These are phyloP conservation scores for Gobio occitaniae DNA, from an alignment of 2,797 vertebrate species.

Conservation along the genomic window DNA sequence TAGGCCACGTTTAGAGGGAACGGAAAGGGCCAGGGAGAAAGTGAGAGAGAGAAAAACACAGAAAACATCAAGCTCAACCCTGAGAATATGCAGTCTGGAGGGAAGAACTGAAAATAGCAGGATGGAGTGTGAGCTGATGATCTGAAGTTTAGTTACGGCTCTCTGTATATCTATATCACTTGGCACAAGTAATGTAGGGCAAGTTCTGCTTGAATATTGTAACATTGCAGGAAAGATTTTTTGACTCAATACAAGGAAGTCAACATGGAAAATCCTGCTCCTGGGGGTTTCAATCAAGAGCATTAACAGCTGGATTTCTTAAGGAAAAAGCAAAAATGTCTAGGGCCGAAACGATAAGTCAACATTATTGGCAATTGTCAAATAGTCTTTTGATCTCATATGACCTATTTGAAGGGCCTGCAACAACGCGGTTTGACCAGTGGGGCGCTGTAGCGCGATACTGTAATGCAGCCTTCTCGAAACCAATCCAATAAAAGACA, in stretches of 20 bases:
- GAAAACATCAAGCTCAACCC: conserved; percentile 32
- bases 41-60: background rate
- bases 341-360: no score
- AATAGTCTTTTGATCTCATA: no score
- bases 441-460: no score
- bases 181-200: conserved; percentile 18
- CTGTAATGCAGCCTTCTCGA: no score
- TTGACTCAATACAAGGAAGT: conserved; percentile 9
- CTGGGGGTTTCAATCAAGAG: background rate
- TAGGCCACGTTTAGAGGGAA: conserved; percentile 52
- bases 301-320: background rate
- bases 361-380: no score
- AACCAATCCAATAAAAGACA: no score
- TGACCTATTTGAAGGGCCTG: no score
- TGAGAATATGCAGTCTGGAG: conserved; percentile 22
- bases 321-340: background rate
- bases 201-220: conserved; percentile 2
- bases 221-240: background rate
- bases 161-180: conserved; percentile 13
- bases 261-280: background rate
- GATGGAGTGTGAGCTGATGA: conserved; percentile 14
- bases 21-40: conserved; percentile 47
- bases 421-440: no score
- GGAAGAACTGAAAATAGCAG: conserved; percentile 40
- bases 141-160: conserved; percentile 36